Evolutionary conservation across 2,113 vertebrate genomes (phyloP), one percentile per base, ranked within the genome.

Genomic region (Micronisus gabar): DNA sequence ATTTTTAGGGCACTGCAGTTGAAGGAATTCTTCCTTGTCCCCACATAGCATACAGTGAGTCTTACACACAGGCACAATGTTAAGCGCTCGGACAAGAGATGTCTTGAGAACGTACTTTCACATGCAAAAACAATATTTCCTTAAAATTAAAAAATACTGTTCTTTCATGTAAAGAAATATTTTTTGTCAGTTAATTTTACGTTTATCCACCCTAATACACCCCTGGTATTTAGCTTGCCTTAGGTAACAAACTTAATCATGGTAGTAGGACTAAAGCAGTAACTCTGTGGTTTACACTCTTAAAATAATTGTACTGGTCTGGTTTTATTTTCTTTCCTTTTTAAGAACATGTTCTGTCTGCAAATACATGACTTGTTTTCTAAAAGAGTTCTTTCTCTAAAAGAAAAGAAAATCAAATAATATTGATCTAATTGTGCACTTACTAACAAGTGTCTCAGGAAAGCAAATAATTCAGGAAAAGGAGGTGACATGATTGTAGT

Each of bases 391-490:
- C 34, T 63, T 62, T 81, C 71, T 90, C 67, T 45, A 59, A 81
- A 81, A 80, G 34, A 72, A 88, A 92, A 86, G 30, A 72, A 96
- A 95, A 89, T 68, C 81, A 89, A 89, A 96, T 82, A 85, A 15
- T 90, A 91, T 93, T 90, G 88, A 95, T 96, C 58, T 86, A 61
- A 38, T 84, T 88, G 63, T 85, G 16, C 62, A 56, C 52, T 94
- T 94, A 22, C n/a, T 89, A 86, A 67, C 0, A 5, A 83, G 32
- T 15, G 5, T 76, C 72, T 90, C 66, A 62, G 52, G 62, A 93
- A 86, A 90, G 41, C 41, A 93, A 92, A 89, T 72, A 90, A 80
- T 87, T 78, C 1, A 7, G 27, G 62, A 65, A 78, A 90, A 86
- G 25, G 8, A 83, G 34, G 56, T 92, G 55, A 70, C 32, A 61